Base-by-base conservation (phyloP, 2,113 vertebrate species). In the Halcyon malimbica region DNA sequence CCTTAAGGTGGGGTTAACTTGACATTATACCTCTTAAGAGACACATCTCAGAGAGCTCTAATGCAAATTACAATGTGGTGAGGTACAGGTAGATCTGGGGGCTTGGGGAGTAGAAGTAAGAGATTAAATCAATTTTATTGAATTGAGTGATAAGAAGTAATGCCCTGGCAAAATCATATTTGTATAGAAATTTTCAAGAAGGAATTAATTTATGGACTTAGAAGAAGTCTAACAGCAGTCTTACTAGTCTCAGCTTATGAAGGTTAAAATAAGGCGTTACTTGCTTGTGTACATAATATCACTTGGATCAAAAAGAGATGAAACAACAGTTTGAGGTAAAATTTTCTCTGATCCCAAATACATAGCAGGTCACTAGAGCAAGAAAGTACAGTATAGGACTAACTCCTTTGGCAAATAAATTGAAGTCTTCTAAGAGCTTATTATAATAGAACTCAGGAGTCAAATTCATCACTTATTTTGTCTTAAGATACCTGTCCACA, bases 401-500 rank as follows among this genome's bases (percentile, higher is more conserved):
- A 41, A 89, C 21, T 76, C 26, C 28, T 70, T 26, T 21, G 29
- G 25, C 21, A 86, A 87, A 53, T 20, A 64, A 64, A 4, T 18
- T 70, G 8, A 51, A 78, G 31, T 23, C 3, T 79, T 9, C 20
- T 19, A 68, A 46, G 10, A 57, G 12, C 7, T 79, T 59, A 88
- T 33, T 74, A 11, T 42, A 39, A 77, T 44, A 56, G 10, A 89
- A 33, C 8, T 28, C 76, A 65, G 16, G 11, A 4, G 29, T 74
- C 46, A 93, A 67, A 70, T 63, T 63, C 3, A 83, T 64, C 44
- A 56, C 16, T 82, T 48, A 39, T 78, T 83, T 78, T 67, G n/a
- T 59, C 51, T 56, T 53, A 94, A 78, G 59, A 56, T 98, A 99
- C 99, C 99, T 99, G 97, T 99, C 99, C 96, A 99, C 99, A 93